Conservation (phyloP, 2,113 vertebrate genomes). For the Ahaetulla prasina region DNA sequence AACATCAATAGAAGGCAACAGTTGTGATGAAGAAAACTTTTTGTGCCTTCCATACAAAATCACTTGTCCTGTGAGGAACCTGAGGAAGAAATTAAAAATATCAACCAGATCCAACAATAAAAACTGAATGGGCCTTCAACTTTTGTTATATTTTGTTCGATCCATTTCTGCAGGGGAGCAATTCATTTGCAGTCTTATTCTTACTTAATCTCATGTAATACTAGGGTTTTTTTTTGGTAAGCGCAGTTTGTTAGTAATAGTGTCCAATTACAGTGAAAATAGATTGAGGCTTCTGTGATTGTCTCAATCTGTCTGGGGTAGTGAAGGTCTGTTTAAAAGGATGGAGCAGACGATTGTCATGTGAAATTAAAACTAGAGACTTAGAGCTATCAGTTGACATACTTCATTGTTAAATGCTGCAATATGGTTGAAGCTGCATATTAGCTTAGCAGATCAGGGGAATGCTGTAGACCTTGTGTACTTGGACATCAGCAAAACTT, state of each 20-base stretch:
- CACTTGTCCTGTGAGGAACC: fast-evolving
- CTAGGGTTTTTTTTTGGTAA: not conserved
- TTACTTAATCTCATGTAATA: not conserved
- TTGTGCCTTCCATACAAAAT: not conserved
- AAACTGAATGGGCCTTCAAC: not conserved
- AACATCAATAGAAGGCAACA: not conserved
- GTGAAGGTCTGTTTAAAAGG: not conserved
- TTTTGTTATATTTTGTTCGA: not conserved
- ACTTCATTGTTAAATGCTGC: not conserved
- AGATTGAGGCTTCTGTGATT: not conserved
- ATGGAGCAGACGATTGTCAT: not conserved
- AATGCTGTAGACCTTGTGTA: not conserved
- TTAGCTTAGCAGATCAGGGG: not conserved
- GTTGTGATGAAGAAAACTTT: not conserved
- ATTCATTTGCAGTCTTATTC: not conserved
- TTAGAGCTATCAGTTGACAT: not conserved
- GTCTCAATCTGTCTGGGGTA: fast-evolving
- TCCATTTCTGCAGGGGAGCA: not conserved
- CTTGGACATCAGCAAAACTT: not conserved
- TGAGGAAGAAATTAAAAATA: not conserved
- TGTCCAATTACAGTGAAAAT: not conserved
- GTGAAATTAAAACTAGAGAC: not conserved
- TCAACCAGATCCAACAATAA: not conserved
- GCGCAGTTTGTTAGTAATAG: not conserved
- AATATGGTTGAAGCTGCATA: not conserved